A percentile compares a stretch with the other conserved stretches of the same genome.
Evolutionary conservation across 2,888 invertebrate species (phyloP).

Genomic region (Drepanosiphum platanoidis): DNA sequence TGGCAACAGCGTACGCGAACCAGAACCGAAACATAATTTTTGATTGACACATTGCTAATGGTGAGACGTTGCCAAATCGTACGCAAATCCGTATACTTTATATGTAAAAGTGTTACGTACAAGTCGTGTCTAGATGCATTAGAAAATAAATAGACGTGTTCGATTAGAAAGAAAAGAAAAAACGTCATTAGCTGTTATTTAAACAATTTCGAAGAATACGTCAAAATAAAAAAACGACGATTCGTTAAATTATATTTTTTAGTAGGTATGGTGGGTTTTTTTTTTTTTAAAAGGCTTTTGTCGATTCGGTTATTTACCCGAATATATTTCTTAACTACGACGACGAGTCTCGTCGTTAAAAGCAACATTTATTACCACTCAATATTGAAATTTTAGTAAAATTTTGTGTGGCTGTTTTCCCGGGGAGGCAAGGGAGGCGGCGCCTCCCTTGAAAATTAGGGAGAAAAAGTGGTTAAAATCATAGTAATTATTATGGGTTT

Average conservation of each 20-base stretch:
- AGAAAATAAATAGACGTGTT: background rate
- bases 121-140: background rate
- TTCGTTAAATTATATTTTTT: background rate
- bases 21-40: conserved; percentile 60
- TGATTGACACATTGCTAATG: conserved; percentile 60
- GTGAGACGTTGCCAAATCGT: conserved; percentile 50
- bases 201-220: background rate
- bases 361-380: too few species aligned
- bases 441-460: too few species aligned
- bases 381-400: background rate
- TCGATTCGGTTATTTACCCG: background rate
- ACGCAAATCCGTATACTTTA: conserved; percentile 10
- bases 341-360: background rate
- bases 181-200: background rate
- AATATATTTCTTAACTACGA: background rate
- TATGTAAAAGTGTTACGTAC: conserved; percentile 10
- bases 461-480: too few species aligned
- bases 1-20: conserved; percentile 54
- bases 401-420: too few species aligned
- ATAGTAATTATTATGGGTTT: too few species aligned
- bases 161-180: background rate
- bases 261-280: too few species aligned
- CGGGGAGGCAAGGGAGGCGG: too few species aligned
- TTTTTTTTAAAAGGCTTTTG: background rate
- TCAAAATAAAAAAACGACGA: background rate